Evolutionary conservation across 2,113 vertebrate species (phyloP).

Genomic region (Scalopus aquaticus): DNA sequence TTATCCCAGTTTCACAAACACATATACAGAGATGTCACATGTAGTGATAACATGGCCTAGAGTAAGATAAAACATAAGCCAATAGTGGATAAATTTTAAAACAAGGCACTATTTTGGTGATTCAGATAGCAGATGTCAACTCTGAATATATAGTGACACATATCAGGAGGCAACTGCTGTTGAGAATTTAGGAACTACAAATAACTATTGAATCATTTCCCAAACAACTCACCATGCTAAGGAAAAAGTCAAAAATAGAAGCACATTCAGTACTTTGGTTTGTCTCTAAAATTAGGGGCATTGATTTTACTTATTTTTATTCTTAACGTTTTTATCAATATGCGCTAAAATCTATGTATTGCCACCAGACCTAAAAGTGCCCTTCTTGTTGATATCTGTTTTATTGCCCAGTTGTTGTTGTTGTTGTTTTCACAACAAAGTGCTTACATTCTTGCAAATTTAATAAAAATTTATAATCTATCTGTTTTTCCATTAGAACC

Average conservation of each 20-base stretch:
- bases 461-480: neutral
- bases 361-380: neutral
- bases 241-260: constrained; percentile 64
- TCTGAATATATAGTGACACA: constrained; percentile 77
- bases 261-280: constrained; percentile 56
- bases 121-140: constrained; percentile 64
- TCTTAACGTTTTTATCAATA: constrained; percentile 22
- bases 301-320: constrained; percentile 50
- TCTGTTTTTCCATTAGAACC: neutral
- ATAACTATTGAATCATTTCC: constrained; percentile 76
- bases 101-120: constrained; percentile 74
- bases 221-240: constrained; percentile 65
- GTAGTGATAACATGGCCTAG: constrained; percentile 62
- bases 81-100: constrained; percentile 74
- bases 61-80: constrained; percentile 78
- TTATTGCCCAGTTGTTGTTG: neutral
- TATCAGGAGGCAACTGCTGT: constrained; percentile 75
- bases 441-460: neutral
- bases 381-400: constrained; percentile 15
- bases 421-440: neutral
- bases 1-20: constrained; percentile 79
- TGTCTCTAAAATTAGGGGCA: constrained; percentile 67
- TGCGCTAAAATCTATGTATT: constrained; percentile 5
- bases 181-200: constrained; percentile 77
- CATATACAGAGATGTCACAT: constrained; percentile 74